Conservation (phyloP, 2,888 invertebrate genomes). For the Pollenia angustigena region DNA sequence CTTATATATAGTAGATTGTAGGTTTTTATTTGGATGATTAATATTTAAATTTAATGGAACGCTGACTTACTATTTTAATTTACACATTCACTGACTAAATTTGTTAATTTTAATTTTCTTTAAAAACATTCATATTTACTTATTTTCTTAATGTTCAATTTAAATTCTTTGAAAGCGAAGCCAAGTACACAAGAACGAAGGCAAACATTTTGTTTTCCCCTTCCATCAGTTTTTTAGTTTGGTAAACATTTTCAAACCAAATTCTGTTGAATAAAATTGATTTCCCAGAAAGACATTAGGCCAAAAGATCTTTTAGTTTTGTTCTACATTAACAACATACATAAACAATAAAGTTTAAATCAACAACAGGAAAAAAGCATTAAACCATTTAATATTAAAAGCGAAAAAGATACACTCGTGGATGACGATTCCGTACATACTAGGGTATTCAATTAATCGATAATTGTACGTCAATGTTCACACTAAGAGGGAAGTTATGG, state of each 20-base stretch:
- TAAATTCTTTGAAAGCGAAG: not conserved
- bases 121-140: not conserved
- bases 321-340: not conserved
- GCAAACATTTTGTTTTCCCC: not conserved
- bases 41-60: no score
- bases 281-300: conserved; percentile 2
- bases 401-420: not conserved
- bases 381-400: not conserved
- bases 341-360: conserved; percentile 1
- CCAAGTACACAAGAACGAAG: not conserved
- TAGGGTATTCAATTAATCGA: no score
- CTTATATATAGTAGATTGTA: no score
- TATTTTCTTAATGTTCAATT: not conserved
- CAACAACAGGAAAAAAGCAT: not conserved
- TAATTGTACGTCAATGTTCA: no score
- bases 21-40: no score
- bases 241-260: conserved; percentile 3
- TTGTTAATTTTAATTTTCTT: not conserved
- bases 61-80: no score
- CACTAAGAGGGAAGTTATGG: no score
- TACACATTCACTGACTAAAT: no score
- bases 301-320: not conserved
- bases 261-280: conserved; percentile 4
- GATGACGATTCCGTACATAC: not conserved
- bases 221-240: not conserved